Evolutionary conservation across 2,113 vertebrate species (phyloP), one percentile per base, ranked within the genome.

Genomic region (Lophochroa leadbeateri): DNA sequence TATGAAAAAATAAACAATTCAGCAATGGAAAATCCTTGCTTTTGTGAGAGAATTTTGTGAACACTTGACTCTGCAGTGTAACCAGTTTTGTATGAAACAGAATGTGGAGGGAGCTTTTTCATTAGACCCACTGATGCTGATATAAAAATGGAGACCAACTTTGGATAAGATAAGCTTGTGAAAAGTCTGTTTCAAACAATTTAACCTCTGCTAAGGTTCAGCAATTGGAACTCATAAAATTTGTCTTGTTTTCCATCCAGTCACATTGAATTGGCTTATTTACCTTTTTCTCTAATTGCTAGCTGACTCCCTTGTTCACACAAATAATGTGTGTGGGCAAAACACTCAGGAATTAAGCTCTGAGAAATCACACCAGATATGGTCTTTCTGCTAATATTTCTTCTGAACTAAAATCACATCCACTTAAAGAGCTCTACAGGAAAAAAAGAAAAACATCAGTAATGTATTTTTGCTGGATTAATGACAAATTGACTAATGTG

Each of bases 401-500:
- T 87, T 52, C 58, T 84, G 68, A 69, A 65, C 17, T 74, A 60
- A 77, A 88, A 92, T 70, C 44, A 55, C 27, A 75, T 90, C 88
- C 46, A 49, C 25, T 84, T 81, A 58, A 77, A 91, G 50, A 92
- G 25, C 20, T 81, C 50, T 47, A 71, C 0, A 0, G 19, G 19
- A n/a, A 81, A 60, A 31, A 57, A 69, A 37, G 37, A 80, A 96
- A 90, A 85, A 50, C 29, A 77, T 37, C 63, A 60, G 63, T 86
- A 93, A 92, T 88, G 64, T 82, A 29, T 95, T 92, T 90, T 81
- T 90, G 39, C 79, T 75, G 93, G 75, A 93, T 94, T 94, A 92
- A 92, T 74, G 77, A 95, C 88, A 96, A 93, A 93, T 79, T 79
- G 76, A 72, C 60, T 97, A 90, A 93, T 91, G 61, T 47, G 19